These are phyloP conservation scores for Pleuronectes platessa DNA, from an alignment of 2,113 vertebrate genomes.

Conservation along the genomic window DNA sequence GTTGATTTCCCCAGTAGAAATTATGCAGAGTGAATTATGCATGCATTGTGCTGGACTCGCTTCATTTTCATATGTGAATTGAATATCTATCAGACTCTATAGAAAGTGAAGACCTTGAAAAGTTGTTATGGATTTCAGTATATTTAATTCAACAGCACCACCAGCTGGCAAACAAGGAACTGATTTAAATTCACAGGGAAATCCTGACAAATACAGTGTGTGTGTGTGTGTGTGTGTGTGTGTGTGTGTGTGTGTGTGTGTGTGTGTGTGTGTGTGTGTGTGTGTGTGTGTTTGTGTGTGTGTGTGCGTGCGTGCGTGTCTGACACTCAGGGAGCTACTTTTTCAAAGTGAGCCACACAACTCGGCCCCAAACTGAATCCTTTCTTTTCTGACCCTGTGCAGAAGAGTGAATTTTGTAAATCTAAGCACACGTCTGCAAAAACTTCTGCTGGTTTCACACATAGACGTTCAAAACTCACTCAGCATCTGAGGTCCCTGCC, in stretches of 20 bases:
- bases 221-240: background rate
- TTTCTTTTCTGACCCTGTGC: background rate
- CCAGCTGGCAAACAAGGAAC: constrained; percentile 53
- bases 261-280: background rate
- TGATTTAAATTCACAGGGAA: constrained; percentile 34
- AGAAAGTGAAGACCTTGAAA: constrained; percentile 32
- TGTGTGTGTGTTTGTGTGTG: background rate
- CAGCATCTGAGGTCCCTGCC: too few species aligned
- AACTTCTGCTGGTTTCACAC: background rate
- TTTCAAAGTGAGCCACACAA: background rate
- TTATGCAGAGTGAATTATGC: constrained; percentile 12
- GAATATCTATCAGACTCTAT: constrained; percentile 5
- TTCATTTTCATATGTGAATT: constrained; percentile 30
- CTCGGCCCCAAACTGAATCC: too few species aligned
- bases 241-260: background rate
- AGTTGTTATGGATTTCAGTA: constrained; percentile 27
- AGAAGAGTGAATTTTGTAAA: background rate
- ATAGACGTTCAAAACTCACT: too few species aligned
- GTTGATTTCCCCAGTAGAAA: constrained; percentile 13
- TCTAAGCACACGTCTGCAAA: background rate
- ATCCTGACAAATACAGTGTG: background rate
- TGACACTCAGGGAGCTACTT: constrained; percentile 8
- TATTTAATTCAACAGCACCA: constrained; percentile 62
- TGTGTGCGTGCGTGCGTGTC: background rate
- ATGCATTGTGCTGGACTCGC: constrained; percentile 15